phyloP scores from a whole-genome alignment of 2,113 vertebrate species.

The Hippocampus guttulatus region DNA sequence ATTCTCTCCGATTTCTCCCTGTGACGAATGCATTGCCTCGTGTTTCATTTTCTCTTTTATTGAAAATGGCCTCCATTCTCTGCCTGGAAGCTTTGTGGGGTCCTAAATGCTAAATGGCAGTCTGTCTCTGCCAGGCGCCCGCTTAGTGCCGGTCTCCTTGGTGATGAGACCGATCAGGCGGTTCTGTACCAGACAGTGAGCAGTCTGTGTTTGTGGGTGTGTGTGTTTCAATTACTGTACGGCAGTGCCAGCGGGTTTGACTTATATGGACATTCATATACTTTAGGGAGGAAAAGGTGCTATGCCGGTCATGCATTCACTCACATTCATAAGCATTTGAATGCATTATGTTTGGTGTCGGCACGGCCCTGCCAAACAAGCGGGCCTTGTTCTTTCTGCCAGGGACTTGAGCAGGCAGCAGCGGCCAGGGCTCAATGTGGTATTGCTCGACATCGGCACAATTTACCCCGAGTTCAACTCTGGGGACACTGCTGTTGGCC shows the following conservation, averaged over 20 bases:
- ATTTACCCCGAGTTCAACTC: constrained; percentile 46
- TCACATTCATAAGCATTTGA: constrained; percentile 71
- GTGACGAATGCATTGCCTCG: constrained; percentile 21
- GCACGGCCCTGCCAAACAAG: constrained; percentile 65
- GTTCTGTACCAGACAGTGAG: constrained; percentile 66
- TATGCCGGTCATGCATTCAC: constrained; percentile 21
- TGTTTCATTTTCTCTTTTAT: constrained; percentile 22
- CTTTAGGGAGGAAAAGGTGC: constrained; percentile 18
- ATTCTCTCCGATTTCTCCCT: constrained; percentile 11
- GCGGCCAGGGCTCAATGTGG: constrained; percentile 44
- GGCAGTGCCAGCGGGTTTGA: constrained; percentile 11
- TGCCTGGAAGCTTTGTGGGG: constrained; percentile 59
- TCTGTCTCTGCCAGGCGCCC: constrained; percentile 63
- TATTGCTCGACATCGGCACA: constrained; percentile 45
- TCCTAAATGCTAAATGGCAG: constrained; percentile 61
- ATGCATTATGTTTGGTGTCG: constrained; percentile 68
- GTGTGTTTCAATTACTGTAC: constrained; percentile 16
- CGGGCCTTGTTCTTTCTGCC: constrained; percentile 63
- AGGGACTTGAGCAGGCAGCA: constrained; percentile 31
- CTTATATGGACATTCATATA: constrained; percentile 13
- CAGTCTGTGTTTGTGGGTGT: constrained; percentile 31
- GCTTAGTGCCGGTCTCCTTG: constrained; percentile 69
- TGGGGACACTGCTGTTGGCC: constrained; percentile 47
- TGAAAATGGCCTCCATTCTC: constrained; percentile 46
- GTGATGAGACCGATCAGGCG: constrained; percentile 63